A percentile compares a stretch with the other conserved stretches of the same genome.
Evolutionary conservation across 1,140 invertebrate species (phyloP).

Genomic region (Drosophila repleta): DNA sequence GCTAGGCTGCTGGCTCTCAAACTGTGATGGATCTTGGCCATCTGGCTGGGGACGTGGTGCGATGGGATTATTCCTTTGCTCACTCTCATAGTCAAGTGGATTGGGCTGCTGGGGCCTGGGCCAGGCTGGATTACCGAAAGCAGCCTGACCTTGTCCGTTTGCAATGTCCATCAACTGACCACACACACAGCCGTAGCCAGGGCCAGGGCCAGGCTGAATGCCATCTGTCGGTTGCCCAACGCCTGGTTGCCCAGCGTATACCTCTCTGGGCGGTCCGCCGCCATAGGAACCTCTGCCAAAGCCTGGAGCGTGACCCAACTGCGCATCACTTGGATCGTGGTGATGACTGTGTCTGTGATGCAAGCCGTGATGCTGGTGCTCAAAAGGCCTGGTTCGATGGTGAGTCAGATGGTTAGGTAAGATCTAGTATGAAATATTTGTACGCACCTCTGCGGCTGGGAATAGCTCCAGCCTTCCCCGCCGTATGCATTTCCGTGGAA

Average conservation of each 20-base stretch:
- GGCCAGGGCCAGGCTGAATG: background rate
- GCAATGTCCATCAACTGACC: conserved; percentile 1
- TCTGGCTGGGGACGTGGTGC: background rate
- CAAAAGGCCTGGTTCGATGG: background rate
- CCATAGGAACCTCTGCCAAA: background rate
- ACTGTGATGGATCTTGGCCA: background rate
- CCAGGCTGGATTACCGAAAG: background rate
- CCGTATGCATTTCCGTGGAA: conserved; percentile 24
- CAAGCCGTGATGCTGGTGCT: conserved; percentile 8
- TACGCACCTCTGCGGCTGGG: conserved; percentile 24
- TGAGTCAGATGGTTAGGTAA: background rate
- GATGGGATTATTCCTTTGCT: background rate
- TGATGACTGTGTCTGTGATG: conserved; percentile 15
- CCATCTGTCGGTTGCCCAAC: background rate
- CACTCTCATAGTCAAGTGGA: background rate
- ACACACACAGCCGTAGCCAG: background rate
- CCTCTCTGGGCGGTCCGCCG: background rate
- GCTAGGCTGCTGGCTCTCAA: no score
- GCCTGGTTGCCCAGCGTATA: background rate
- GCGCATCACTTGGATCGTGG: background rate
- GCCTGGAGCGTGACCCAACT: background rate
- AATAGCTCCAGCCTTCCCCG: background rate
- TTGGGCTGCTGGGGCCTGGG: background rate
- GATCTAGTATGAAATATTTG: background rate
- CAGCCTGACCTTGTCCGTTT: background rate